phyloP scores from a whole-genome alignment of 2,797 vertebrate species.

The Silurus lanzhouensis region DNA sequence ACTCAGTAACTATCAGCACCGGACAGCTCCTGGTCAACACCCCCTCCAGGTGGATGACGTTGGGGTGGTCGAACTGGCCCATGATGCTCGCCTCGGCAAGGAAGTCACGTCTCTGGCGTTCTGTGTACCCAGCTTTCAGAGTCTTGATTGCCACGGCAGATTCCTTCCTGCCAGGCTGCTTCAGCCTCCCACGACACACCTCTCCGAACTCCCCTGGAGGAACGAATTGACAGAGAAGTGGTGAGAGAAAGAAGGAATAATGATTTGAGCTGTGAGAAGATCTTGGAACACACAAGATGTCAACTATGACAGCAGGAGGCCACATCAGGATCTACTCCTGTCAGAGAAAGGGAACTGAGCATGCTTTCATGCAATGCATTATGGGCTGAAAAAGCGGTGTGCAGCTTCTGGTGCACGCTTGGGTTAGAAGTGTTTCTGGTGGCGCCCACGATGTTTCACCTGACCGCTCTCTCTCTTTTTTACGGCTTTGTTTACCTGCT shows the following conservation, averaged over 20 bases:
- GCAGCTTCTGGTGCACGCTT: neutral
- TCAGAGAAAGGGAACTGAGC: neutral
- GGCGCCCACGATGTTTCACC: neutral
- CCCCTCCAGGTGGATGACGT: slow-evolving; percentile 95
- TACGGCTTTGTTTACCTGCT: slow-evolving; percentile 80
- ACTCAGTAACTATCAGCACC: slow-evolving; percentile 97
- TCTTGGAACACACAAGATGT: slow-evolving; percentile 13
- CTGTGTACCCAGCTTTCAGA: slow-evolving; percentile 95
- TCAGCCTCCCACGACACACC: slow-evolving; percentile 95
- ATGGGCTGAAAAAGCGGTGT: neutral
- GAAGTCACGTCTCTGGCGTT: slow-evolving; percentile 94
- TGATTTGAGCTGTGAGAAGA: neutral
- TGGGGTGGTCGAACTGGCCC: slow-evolving; percentile 99
- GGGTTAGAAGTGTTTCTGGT: slow-evolving; percentile 8
- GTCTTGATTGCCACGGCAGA: slow-evolving; percentile 97
- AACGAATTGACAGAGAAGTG: slow-evolving; percentile 16
- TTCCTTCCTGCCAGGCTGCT: slow-evolving; percentile 89
- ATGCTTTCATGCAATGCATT: neutral
- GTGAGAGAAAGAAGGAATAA: slow-evolving; percentile 18
- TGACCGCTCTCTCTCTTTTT: slow-evolving; percentile 35
- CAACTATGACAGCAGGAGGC: neutral
- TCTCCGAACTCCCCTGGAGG: slow-evolving; percentile 93
- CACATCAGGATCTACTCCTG: neutral
- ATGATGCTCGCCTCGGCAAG: slow-evolving; percentile 97
- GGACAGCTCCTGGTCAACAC: slow-evolving; percentile 97